Evolutionary conservation across 2,113 vertebrate genomes (phyloP), one percentile per base, ranked within the genome.

Genomic region (Epinephelus lanceolatus): DNA sequence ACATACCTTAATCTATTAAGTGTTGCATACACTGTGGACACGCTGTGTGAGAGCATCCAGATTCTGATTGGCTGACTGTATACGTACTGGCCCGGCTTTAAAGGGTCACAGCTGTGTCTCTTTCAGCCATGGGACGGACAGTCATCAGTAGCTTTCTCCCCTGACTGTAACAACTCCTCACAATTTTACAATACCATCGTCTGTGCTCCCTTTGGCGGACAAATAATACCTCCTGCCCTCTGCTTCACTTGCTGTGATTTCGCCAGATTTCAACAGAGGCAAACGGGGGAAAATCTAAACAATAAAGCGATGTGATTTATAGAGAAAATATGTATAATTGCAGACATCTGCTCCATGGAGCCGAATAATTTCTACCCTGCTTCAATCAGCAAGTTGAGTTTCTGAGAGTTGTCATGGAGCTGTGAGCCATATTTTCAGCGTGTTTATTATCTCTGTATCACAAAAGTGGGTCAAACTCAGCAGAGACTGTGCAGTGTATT

Each of bases 381-480:
- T 76, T 56, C 53, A 71, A 40, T 79, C 78, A 81, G 65, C 25
- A 73, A 59, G 66, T 73, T 66, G 42, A 73, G 6, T 71, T 37
- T 69, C 71, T 69, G 52, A 85, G 57, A 75, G 73, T 69, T 72
- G 71, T 74, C 52, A 49, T 66, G 62, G 83, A 78, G 77, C 57
- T 73, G 70, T 27, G 37, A 80, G 51, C 5, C 59, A 23, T 73
- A 57, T 76, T 84, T 82, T 81, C 27, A 72, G 18, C 2, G 42
- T 70, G 76, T 89, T 87, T 92, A 80, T 89, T 86, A 72, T 92
- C 84, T 83, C 68, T 66, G 70, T 40, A 57, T 81, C 71, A 70
- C 19, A 76, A 83, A 92, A 90, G 80, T 90, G 91, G 89, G 90
- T 88, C 84, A 90, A 81, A 81, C 71, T 66, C 66, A 68, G 69